Base-by-base conservation (phyloP, 2,797 vertebrate genomes). In the Mormyrops boulengeri region DNA sequence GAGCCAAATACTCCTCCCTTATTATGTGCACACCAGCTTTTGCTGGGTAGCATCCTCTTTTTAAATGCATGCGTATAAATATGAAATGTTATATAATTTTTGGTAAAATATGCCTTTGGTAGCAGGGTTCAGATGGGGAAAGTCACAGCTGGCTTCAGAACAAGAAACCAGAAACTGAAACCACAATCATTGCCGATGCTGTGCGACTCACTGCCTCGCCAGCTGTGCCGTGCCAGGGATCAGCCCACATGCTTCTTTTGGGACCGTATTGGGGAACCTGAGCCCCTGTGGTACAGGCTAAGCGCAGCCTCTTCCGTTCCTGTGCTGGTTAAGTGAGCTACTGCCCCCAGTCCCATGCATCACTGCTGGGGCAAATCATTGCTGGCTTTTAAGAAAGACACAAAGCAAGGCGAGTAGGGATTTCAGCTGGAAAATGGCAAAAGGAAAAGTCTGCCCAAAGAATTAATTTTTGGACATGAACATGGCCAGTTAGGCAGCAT, bases 391-490 rank as follows among this genome's bases (percentile, higher is more conserved):
- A 80, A 17, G 30, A 5, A 38, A 41, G 73, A 44, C 38, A 19
- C 73, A 44, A 41, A 17, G 73, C 73, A 41, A 44, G 34, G 38
- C 12, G 6, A 44, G 17, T 19, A 19, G 17, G 38, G 38, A 80
- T 80, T 80, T 80, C 14, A 2, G 41, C 41, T 85, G 19, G 82
- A 49, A 85, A 85, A 85, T 52, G 82, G 2, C 82, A 85, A 50
- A 85, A 60, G 26, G 26, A 73, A 44, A 11, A 50, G 44, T 50
- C 82, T 50, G 38, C 41, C 38, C 82, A 85, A 49, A 50, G 41
- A 52, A 85, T 85, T 85, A 49, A 85, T 85, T 85, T 85, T 85
- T 85, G 52, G 52, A 38, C 19, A 87, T 87, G 85, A 87, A 87
- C 53, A 19, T 19, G 85, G n/a, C 73, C 34, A 80, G 6, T 80